phyloP scores from a whole-genome alignment of 2,888 invertebrate species.

The Acholoe squamosa region DNA sequence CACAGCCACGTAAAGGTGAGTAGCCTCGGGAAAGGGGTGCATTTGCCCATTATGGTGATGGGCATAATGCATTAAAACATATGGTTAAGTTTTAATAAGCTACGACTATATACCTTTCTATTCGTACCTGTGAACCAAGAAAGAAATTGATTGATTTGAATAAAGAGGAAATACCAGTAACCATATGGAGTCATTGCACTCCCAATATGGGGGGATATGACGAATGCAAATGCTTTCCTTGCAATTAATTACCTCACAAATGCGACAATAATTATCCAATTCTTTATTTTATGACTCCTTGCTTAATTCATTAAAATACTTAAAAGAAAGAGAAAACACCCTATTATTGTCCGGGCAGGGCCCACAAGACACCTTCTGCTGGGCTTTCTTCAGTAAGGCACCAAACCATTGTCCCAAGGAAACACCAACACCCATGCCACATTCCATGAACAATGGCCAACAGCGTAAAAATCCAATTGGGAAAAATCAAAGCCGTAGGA shows the following conservation, averaged over 20 bases:
- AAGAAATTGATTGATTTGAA: no score
- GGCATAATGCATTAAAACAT: no score
- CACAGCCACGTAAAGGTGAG: no score
- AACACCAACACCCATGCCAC: neutral
- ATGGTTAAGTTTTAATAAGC: no score
- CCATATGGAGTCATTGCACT: no score
- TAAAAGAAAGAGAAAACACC: neutral
- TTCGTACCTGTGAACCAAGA: no score
- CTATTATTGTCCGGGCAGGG: neutral
- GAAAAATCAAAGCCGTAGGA: neutral
- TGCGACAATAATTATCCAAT: neutral
- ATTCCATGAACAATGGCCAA: neutral
- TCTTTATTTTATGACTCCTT: neutral
- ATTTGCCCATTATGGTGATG: no score
- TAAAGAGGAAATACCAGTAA: no score
- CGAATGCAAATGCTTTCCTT: neutral
- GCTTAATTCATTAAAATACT: neutral
- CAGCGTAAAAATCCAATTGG: neutral
- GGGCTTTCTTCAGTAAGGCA: neutral
- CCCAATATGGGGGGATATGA: neutral
- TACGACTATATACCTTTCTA: no score
- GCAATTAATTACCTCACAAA: neutral
- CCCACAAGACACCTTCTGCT: neutral
- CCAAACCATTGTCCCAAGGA: neutral
- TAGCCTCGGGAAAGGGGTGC: no score